These are phyloP conservation scores for Azorinus chamasolen DNA, from an alignment of 2,888 invertebrate species.

Conservation along the genomic window DNA sequence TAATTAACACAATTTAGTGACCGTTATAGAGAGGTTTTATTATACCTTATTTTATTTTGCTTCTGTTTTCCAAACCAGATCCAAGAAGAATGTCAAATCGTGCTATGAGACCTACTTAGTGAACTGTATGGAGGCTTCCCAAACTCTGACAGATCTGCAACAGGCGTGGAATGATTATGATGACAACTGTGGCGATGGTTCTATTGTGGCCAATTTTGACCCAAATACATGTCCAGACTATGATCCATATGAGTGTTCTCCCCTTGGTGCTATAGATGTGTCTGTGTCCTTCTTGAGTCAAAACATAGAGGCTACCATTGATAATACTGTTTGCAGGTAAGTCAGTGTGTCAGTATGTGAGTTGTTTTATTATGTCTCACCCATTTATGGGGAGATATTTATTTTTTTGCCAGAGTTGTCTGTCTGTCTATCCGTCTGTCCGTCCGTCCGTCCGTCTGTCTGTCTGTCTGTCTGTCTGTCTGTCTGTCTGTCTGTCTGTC, in stretches of 20 bases:
- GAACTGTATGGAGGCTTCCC: too few relatives aligned
- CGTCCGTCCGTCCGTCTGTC: too few relatives aligned
- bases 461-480: not conserved
- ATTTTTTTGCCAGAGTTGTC: not conserved
- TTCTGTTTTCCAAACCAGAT: too few relatives aligned
- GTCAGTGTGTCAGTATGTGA: not conserved
- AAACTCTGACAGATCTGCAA: too few relatives aligned
- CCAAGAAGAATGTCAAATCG: too few relatives aligned
- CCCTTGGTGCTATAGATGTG: not conserved
- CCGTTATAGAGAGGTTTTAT: too few relatives aligned
- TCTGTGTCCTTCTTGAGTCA: not conserved
- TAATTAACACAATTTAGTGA: too few relatives aligned
- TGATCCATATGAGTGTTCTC: not conserved
- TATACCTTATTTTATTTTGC: too few relatives aligned
- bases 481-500: not conserved
- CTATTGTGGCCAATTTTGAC: conserved; percentile 9
- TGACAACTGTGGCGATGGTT: not conserved
- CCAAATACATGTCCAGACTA: conserved; percentile 13
- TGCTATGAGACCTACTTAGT: too few relatives aligned
- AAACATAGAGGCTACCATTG: not conserved
- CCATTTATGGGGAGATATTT: not conserved
- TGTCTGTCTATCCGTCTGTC: not conserved
- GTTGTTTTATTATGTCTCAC: too few relatives aligned
- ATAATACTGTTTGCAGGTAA: conserved; percentile 15
- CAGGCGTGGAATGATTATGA: too few relatives aligned